These are phyloP conservation scores for Steinernema carpocapsae DNA, from an alignment of 2,888 invertebrate species.

Conservation along the genomic window DNA sequence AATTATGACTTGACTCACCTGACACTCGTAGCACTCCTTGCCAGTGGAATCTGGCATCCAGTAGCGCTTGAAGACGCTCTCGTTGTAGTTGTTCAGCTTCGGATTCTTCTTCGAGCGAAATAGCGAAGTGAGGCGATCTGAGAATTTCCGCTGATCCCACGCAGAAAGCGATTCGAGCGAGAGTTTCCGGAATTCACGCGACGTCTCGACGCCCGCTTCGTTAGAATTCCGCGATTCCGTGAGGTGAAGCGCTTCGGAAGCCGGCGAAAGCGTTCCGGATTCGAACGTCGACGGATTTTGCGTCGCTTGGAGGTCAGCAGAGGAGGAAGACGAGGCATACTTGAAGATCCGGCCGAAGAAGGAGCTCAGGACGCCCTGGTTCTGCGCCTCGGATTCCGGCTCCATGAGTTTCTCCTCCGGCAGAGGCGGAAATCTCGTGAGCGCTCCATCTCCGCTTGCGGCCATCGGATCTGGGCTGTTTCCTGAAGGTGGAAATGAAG, in stretches of 20 bases:
- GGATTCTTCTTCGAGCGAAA: slow-evolving; percentile 28
- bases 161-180: slow-evolving; percentile 28
- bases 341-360: slow-evolving; percentile 32
- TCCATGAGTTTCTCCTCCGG: not conserved
- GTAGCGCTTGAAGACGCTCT: slow-evolving; percentile 59
- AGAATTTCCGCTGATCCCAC: slow-evolving; percentile 31
- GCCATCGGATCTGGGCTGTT: slow-evolving; percentile 6
- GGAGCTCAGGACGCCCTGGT: slow-evolving; percentile 24
- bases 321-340: not conserved
- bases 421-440: slow-evolving; percentile 6
- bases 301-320: not conserved
- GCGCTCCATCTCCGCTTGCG: not conserved
- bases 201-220: not conserved
- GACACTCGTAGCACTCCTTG: slow-evolving; percentile 92
- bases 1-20: slow-evolving; percentile 68
- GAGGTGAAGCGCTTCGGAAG: not conserved
- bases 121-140: slow-evolving; percentile 27
- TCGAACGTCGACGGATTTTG: not conserved
- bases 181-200: not conserved
- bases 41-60: slow-evolving; percentile 69
- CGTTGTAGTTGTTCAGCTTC: slow-evolving; percentile 50
- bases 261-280: not conserved
- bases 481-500: not conserved
- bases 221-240: not conserved
- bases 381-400: not conserved